phyloP scores from a whole-genome alignment of 2,113 vertebrate species.

The Nesospiza acunhae region DNA sequence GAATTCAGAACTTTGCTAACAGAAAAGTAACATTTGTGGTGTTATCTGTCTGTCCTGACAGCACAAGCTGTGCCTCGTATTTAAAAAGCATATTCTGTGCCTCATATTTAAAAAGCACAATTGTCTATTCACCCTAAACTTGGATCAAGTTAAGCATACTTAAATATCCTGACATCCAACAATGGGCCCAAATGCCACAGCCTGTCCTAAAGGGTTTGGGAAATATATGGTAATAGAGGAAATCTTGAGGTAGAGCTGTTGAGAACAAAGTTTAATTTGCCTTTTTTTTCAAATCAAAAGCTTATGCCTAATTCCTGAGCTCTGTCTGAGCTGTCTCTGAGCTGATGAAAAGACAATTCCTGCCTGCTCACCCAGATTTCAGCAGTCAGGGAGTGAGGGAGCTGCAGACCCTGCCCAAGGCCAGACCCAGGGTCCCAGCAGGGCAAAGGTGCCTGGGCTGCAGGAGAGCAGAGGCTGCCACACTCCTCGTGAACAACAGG shows the following conservation, averaged over 20 bases:
- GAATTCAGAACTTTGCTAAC: neutral
- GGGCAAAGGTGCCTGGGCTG: neutral
- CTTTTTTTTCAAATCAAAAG: neutral
- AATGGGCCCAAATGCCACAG: neutral
- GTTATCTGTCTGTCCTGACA: neutral
- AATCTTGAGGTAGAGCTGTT: neutral
- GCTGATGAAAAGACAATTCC: neutral
- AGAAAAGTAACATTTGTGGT: neutral
- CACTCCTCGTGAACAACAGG: neutral
- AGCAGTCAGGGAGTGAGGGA: neutral
- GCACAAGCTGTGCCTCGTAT: neutral
- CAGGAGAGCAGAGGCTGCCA: neutral
- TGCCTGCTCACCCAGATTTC: accelerated
- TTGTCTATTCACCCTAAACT: neutral
- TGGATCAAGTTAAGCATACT: neutral
- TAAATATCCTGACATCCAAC: neutral
- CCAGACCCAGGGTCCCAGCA: neutral
- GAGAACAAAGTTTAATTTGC: neutral
- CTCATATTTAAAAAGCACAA: neutral
- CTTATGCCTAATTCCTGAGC: neutral
- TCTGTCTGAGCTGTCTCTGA: neutral
- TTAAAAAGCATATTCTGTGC: neutral
- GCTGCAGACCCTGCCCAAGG: neutral
- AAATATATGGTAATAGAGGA: neutral
- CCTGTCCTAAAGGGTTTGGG: neutral